Percentiles rank a stretch among this genome's conserved stretches.
Evolutionary conservation across 2,797 vertebrate genomes (phyloP).

Genomic region (Clangula hyemalis): DNA sequence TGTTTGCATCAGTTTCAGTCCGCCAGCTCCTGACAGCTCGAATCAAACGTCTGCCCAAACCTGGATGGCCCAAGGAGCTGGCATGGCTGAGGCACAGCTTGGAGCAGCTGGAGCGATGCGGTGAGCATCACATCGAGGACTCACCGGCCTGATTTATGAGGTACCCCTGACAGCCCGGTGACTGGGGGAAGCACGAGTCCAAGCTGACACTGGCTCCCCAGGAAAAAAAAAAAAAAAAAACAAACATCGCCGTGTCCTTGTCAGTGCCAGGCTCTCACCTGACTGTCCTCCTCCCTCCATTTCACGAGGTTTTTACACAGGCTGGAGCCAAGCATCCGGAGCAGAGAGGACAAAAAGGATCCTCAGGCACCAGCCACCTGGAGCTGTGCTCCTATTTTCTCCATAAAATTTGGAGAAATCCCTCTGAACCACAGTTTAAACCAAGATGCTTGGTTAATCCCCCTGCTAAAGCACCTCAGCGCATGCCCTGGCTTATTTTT

Average conservation of each 20-base stretch:
- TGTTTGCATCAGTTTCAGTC: background rate
- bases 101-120: background rate
- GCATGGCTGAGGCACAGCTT: background rate
- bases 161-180: background rate
- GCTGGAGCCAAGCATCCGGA: background rate
- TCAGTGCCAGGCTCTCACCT: fast-evolving
- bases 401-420: background rate
- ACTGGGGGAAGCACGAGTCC: background rate
- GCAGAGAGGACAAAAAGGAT: background rate
- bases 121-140: background rate
- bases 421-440: background rate
- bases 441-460: background rate
- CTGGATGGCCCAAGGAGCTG: background rate
- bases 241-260: background rate
- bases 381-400: background rate
- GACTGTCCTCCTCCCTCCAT: background rate
- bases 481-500: background rate
- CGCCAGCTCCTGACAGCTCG: background rate
- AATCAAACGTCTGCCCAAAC: background rate
- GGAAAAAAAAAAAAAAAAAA: background rate
- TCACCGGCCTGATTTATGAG: background rate
- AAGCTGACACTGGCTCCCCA: background rate
- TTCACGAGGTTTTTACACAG: background rate
- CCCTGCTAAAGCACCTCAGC: background rate
- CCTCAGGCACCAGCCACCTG: background rate